Base-by-base conservation (phyloP, 2,797 vertebrate species). In the Myotis myotis region DNA sequence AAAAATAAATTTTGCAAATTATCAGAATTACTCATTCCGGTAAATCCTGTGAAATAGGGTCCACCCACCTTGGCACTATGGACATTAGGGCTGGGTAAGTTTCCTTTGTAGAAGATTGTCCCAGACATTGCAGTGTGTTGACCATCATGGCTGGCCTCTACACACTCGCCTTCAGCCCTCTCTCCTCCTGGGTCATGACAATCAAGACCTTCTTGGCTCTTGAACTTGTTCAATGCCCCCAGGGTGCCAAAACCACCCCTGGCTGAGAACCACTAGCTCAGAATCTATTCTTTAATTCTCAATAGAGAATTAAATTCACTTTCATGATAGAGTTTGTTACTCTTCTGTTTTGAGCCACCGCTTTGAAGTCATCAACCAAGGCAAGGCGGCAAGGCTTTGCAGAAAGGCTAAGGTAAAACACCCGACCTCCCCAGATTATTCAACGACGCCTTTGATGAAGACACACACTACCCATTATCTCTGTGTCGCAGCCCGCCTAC, bases 121-220 rank as follows among this genome's bases (percentile, higher is more conserved):
- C 33, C 15, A 1, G 0, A 13, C 13, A 1, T 1, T 7, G 5
- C 1, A 57, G 36, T n/a, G 33, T 0, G 1, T 5, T 47, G 17
- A n/a, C 23, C 3, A 3, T 7, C 20, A 19, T 7, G 30, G 28
- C 64, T 47, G 55, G 3, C 22, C 72, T 83, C 53, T 41, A 36
- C 33, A 6, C 28, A 36, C 2, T 1, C 55, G 33, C 8, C 36
- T 87, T 28, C 0, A 23, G 12, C 51, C 13, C 20, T 3, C 15
- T 12, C 8, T 11, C 11, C 30, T 41, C 23, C 22, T 15, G 3
- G 13, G 10, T 30, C 8, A n/a, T 10, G 5, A 75, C 30, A 44
- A 75, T n/a, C 20, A 47, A 76, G 81, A 81, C 25, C 28, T 62
- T 28, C 25, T 62, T 28, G 4, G 76, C 47, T 68, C 44, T 23